Percentiles rank a stretch among this genome's conserved stretches.
phyloP scores from a whole-genome alignment of 2,797 vertebrate genomes.

The Sebastes glaucus region DNA sequence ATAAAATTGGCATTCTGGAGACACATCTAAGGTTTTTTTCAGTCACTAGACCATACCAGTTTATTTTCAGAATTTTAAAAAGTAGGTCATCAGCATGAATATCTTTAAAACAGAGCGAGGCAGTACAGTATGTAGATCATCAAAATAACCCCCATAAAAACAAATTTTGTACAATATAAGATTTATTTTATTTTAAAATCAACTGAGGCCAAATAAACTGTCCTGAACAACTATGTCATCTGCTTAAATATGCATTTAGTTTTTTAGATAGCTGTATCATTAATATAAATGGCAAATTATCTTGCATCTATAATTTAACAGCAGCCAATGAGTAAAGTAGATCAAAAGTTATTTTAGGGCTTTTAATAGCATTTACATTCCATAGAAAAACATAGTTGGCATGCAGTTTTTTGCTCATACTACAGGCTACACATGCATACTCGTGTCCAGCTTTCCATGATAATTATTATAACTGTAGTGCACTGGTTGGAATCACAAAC shows the following conservation, averaged over 20 bases:
- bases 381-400: neutral
- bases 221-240: neutral
- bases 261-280: neutral
- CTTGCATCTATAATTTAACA: neutral
- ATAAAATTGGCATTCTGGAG: neutral
- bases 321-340: neutral
- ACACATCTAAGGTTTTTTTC: neutral
- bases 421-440: neutral
- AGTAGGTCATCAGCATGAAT: slow-evolving; percentile 18
- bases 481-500: neutral
- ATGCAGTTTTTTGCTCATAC: neutral
- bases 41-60: neutral
- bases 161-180: neutral
- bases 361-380: neutral
- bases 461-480: neutral
- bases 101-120: slow-evolving; percentile 2
- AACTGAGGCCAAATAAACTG: neutral
- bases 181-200: neutral
- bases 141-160: neutral
- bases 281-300: slow-evolving; percentile 2
- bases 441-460: neutral
- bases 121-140: neutral
- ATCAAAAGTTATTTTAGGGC: neutral
- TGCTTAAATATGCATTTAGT: neutral
- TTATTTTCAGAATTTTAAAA: neutral